These are phyloP conservation scores for Tonatia bakeri DNA, from an alignment of 2,113 vertebrate genomes.

Conservation along the genomic window DNA sequence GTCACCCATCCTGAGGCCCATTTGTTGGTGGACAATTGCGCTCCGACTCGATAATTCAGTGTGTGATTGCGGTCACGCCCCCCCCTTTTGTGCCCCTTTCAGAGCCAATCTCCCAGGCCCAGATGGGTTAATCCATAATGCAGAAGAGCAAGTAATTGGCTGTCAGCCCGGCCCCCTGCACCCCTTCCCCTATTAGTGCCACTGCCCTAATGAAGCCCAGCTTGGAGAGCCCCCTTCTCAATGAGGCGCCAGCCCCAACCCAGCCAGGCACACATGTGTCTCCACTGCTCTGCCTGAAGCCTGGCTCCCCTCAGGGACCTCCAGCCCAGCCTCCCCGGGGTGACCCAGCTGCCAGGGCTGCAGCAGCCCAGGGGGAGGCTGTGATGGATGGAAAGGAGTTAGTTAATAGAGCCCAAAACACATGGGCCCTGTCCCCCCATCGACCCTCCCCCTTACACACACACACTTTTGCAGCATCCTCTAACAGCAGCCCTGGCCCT, in stretches of 20 bases:
- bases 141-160: constrained; percentile 87
- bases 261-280: constrained; percentile 90
- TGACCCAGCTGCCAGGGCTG: constrained; percentile 82
- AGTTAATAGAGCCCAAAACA: constrained; percentile 76
- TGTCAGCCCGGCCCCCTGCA: constrained; percentile 81
- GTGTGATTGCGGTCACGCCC: constrained; percentile 91
- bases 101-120: constrained; percentile 87
- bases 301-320: constrained; percentile 79
- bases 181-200: constrained; percentile 89
- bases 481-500: constrained; percentile 28
- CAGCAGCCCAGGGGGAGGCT: constrained; percentile 49
- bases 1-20: constrained; percentile 65
- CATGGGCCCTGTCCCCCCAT: constrained; percentile 74
- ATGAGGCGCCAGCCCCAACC: constrained; percentile 86
- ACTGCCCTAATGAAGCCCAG: constrained; percentile 94
- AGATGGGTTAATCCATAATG: constrained; percentile 99
- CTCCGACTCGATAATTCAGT: constrained; percentile 87
- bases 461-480: neutral
- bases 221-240: constrained; percentile 87
- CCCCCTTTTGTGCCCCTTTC: constrained; percentile 89
- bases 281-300: constrained; percentile 85
- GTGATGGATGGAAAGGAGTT: constrained; percentile 76
- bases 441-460: neutral
- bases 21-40: constrained; percentile 85
- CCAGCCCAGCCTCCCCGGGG: constrained; percentile 70